These are phyloP conservation scores for Achlya flavicornis DNA, from an alignment of 2,888 invertebrate species.

Conservation along the genomic window DNA sequence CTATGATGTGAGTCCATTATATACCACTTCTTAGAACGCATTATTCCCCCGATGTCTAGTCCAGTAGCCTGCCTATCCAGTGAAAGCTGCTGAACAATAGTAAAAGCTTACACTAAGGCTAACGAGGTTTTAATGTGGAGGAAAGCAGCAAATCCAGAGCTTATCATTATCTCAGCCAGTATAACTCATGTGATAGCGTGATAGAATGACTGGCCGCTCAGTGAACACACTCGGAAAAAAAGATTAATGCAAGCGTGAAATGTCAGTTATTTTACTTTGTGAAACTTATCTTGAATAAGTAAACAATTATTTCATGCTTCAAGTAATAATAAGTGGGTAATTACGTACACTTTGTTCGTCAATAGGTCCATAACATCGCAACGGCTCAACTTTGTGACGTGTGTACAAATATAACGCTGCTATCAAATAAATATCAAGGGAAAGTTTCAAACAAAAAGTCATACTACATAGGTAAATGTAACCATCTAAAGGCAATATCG, in stretches of 20 bases:
- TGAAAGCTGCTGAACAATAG: slow-evolving; percentile 54
- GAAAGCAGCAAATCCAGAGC: slow-evolving; percentile 56
- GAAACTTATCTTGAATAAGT: background rate
- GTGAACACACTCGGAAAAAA: slow-evolving; percentile 36
- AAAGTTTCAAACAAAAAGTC: slow-evolving; percentile 34
- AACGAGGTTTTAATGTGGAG: slow-evolving; percentile 79
- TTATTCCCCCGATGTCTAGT: background rate
- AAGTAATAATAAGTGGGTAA: background rate
- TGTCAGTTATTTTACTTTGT: background rate
- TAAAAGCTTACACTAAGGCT: slow-evolving; percentile 61
- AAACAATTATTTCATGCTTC: background rate
- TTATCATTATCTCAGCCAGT: slow-evolving; percentile 70
- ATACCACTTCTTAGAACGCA: background rate
- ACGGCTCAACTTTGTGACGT: slow-evolving; percentile 22
- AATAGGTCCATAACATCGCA: background rate
- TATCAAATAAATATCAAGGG: slow-evolving; percentile 22
- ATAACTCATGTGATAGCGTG: slow-evolving; percentile 70
- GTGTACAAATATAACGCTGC: slow-evolving; percentile 18
- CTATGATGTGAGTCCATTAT: background rate
- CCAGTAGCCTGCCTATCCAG: slow-evolving; percentile 29
- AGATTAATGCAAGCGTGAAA: slow-evolving; percentile 8
- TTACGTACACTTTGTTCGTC: background rate
- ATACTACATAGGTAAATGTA: slow-evolving; percentile 37
- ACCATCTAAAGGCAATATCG: slow-evolving; percentile 67
- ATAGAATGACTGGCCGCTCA: slow-evolving; percentile 53